Conservation (phyloP, 2,113 vertebrate species). For the Narcine bancroftii region DNA sequence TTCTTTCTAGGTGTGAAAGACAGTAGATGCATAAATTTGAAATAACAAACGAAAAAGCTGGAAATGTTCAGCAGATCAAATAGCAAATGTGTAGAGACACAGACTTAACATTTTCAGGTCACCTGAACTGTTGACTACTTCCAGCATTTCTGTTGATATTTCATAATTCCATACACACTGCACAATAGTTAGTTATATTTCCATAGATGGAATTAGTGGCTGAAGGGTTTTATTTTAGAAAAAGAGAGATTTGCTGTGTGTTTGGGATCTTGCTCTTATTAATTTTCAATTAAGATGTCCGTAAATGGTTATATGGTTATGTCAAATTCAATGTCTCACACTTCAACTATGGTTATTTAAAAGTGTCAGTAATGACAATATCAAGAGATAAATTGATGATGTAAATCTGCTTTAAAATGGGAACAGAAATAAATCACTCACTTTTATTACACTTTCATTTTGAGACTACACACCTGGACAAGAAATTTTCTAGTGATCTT, state of each 20-base stretch:
- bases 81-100: too few relatives aligned
- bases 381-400: not conserved
- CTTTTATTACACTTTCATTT: not conserved
- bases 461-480: conserved; percentile 70
- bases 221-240: too few relatives aligned
- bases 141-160: too few relatives aligned
- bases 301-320: too few relatives aligned
- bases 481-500: conserved; percentile 87
- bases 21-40: too few relatives aligned
- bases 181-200: not conserved
- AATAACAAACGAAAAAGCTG: too few relatives aligned
- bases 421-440: conserved; percentile 1
- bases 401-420: not conserved
- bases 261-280: not conserved
- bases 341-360: not conserved
- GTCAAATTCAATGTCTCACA: not conserved
- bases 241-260: too few relatives aligned
- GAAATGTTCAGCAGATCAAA: too few relatives aligned
- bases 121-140: too few relatives aligned
- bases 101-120: too few relatives aligned
- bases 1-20: not conserved
- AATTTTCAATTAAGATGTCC: not conserved
- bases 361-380: not conserved
- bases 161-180: too few relatives aligned
- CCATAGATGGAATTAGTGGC: too few relatives aligned